Evolutionary conservation across 2,797 vertebrate species (phyloP).

Genomic region (Clarias platycephalus): DNA sequence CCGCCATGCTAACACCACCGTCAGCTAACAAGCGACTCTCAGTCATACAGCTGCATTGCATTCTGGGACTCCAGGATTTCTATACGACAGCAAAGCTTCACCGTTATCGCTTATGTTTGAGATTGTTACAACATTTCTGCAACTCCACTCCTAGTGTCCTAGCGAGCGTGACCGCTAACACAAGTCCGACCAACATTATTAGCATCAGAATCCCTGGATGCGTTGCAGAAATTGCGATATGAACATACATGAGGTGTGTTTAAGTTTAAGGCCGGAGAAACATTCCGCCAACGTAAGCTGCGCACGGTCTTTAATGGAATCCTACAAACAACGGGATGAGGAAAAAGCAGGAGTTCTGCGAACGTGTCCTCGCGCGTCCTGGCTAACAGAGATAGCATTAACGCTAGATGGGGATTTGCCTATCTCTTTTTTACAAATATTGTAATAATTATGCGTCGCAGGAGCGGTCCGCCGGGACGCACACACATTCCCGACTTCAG

Average conservation of each 20-base stretch:
- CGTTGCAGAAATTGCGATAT: not conserved
- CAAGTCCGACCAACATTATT: not conserved
- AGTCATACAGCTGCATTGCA: not conserved
- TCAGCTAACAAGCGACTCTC: not conserved
- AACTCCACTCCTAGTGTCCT: not conserved
- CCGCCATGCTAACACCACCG: not conserved
- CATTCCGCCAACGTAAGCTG: constrained; percentile 2
- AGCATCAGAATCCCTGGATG: not conserved
- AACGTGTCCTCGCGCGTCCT: constrained; percentile 70
- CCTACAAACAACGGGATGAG: constrained; percentile 31
- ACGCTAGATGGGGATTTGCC: too few relatives aligned
- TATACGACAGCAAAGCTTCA: not conserved
- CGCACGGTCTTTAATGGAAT: constrained; percentile 6
- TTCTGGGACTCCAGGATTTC: not conserved
- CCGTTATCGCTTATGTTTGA: not conserved
- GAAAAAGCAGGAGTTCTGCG: not conserved
- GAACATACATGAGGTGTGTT: not conserved
- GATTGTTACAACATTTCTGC: not conserved
- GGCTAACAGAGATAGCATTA: constrained; percentile 70
- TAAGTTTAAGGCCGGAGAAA: not conserved
- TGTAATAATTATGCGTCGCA: constrained; percentile 69
- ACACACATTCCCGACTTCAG: constrained; percentile 71
- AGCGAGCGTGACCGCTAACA: too few relatives aligned
- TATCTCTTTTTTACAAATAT: constrained; percentile 73
- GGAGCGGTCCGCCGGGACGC: constrained; percentile 54